Percentiles rank a stretch among this genome's conserved stretches.
Conservation (phyloP, 2,797 vertebrate species). For the Phaenicophaeus curvirostris region DNA sequence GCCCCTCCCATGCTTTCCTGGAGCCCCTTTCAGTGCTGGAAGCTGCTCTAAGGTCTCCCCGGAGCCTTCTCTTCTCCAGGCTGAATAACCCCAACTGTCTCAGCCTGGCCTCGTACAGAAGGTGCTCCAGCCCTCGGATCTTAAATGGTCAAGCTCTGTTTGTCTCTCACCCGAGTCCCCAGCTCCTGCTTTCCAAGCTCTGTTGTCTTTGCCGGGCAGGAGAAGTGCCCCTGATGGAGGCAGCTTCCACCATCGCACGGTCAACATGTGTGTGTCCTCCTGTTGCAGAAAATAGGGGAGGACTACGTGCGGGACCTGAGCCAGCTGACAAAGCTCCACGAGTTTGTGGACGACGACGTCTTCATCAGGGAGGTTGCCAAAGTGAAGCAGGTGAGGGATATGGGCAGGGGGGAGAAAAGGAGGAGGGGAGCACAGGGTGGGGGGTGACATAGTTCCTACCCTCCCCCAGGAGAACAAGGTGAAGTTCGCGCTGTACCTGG, state of each 20-base stretch:
- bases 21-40: too few relatives aligned
- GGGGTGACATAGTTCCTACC: background rate
- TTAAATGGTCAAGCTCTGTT: fast-evolving
- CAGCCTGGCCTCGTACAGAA: too few relatives aligned
- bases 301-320: constrained; percentile 91
- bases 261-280: background rate
- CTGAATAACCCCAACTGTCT: too few relatives aligned
- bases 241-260: fast-evolving
- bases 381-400: constrained; percentile 88
- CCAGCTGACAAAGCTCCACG: constrained; percentile 85
- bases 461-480: constrained; percentile 90
- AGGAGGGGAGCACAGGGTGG: fast-evolving
- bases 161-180: background rate
- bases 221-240: background rate
- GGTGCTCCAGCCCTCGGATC: too few relatives aligned
- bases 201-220: background rate
- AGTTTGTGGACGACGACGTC: constrained; percentile 80
- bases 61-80: too few relatives aligned
- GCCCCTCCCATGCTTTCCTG: too few relatives aligned
- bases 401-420: fast-evolving
- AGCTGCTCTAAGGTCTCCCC: too few relatives aligned
- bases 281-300: constrained; percentile 89
- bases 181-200: background rate
- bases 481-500: constrained; percentile 91
- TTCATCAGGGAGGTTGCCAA: constrained; percentile 90